These are phyloP conservation scores for Acrossocheilus wenchowensis DNA, from an alignment of 2,797 vertebrate species.

Conservation along the genomic window DNA sequence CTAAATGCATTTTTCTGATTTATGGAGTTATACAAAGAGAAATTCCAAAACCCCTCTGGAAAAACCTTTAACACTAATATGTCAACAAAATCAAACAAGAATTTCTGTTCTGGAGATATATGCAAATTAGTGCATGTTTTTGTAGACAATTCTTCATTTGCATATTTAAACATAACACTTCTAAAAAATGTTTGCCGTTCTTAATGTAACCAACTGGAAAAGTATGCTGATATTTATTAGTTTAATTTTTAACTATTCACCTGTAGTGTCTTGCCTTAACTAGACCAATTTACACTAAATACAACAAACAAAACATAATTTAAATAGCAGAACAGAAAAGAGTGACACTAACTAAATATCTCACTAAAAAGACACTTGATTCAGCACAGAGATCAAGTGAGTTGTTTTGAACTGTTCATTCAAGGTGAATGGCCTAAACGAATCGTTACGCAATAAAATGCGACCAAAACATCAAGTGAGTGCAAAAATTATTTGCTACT, in stretches of 20 bases:
- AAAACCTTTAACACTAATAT: neutral
- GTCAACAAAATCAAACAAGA: neutral
- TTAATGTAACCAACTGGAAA: neutral
- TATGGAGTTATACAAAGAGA: neutral
- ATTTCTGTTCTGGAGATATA: neutral
- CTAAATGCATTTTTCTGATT: neutral
- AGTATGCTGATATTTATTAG: neutral
- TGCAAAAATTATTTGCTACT: neutral
- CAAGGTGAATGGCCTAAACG: neutral
- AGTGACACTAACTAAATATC: neutral
- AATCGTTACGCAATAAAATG: neutral
- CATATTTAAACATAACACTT: neutral
- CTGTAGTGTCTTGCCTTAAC: neutral
- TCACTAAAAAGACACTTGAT: neutral
- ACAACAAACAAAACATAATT: neutral
- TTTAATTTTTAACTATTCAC: too few relatives aligned
- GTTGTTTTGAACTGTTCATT: neutral
- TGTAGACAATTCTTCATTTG: neutral
- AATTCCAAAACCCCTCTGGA: neutral
- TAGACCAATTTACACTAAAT: neutral
- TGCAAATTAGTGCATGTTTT: neutral
- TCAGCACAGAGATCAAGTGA: neutral
- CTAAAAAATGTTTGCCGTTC: neutral
- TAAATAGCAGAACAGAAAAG: neutral
- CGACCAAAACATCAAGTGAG: neutral